A percentile compares a stretch with the other conserved stretches of the same genome.
Conservation (phyloP, 1,140 invertebrate genomes). For the Bemisia tabaci region DNA sequence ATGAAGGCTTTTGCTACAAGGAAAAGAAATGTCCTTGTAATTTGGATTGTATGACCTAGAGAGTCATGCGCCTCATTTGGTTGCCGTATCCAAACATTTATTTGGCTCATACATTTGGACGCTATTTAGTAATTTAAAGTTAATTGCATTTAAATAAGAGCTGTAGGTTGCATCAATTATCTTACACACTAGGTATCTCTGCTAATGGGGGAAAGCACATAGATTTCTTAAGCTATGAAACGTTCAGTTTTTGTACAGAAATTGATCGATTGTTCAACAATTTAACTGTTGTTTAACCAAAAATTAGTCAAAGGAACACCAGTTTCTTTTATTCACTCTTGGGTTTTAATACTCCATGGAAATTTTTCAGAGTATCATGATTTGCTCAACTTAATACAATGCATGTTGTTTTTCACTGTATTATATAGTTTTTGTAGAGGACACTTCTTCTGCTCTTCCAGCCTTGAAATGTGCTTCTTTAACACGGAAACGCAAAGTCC, state of each 20-base stretch:
- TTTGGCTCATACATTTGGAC: no score
- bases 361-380: background rate
- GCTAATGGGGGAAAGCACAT: no score
- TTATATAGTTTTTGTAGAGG: background rate
- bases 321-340: background rate
- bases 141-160: no score
- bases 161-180: no score
- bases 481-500: no score
- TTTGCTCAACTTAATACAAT: background rate
- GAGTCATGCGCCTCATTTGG: no score
- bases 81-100: no score
- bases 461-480: background rate
- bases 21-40: no score
- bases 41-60: no score
- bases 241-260: background rate
- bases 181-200: no score
- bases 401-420: background rate
- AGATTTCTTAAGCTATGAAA: background rate
- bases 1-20: no score
- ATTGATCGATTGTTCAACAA: background rate
- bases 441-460: background rate
- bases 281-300: background rate
- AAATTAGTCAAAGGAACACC: background rate
- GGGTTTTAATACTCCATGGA: background rate
- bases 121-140: no score